Conservation (phyloP, 2,113 vertebrate genomes). For the Solenodon paradoxus region DNA sequence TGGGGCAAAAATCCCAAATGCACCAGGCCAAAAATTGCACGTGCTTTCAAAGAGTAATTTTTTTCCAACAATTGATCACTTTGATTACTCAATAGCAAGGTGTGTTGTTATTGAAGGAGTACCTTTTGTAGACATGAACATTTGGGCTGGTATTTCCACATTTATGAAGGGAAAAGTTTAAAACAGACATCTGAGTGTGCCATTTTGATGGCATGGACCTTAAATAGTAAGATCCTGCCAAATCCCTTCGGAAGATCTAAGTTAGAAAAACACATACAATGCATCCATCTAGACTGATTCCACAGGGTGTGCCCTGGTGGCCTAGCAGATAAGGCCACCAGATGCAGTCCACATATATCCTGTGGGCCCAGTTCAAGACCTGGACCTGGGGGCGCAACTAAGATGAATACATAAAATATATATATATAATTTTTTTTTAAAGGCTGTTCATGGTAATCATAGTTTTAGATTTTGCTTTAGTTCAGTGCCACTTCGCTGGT, state of each 20-base stretch:
- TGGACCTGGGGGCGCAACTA: too few relatives aligned
- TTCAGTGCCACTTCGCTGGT: constrained; percentile 70
- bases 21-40: constrained; percentile 31
- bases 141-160: too few relatives aligned
- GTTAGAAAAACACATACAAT: constrained; percentile 76
- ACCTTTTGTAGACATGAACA: neutral
- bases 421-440: too few relatives aligned
- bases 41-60: constrained; percentile 43
- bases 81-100: constrained; percentile 26
- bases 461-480: constrained; percentile 75
- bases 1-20: neutral
- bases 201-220: constrained; percentile 80
- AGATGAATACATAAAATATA: too few relatives aligned
- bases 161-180: constrained; percentile 79
- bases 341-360: too few relatives aligned
- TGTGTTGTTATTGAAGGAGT: neutral
- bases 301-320: too few relatives aligned
- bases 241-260: constrained; percentile 79
- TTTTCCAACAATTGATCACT: constrained; percentile 39
- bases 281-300: constrained; percentile 71
- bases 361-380: too few relatives aligned
- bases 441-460: constrained; percentile 67
- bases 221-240: constrained; percentile 77
- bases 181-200: constrained; percentile 78
- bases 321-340: too few relatives aligned